phyloP scores from a whole-genome alignment of 2,888 invertebrate species.

The Microctonus aethiopoides region DNA sequence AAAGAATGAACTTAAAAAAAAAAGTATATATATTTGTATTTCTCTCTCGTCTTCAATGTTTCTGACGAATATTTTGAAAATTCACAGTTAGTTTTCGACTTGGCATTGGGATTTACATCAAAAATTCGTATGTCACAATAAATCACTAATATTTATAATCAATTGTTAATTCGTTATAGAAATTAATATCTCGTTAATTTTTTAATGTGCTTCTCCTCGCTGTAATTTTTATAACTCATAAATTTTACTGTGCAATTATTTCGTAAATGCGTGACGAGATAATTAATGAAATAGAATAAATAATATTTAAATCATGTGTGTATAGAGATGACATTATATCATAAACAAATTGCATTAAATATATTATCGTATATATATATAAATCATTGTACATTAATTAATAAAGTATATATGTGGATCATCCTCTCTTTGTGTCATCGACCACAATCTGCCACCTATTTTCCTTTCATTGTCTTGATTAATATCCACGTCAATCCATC shows the following conservation, averaged over 20 bases:
- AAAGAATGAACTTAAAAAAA: not conserved
- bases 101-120: not conserved
- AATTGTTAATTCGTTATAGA: not conserved
- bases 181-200: constrained; percentile 3
- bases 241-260: not conserved
- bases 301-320: not conserved
- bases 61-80: not conserved
- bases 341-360: not conserved
- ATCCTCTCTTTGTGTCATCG: not conserved
- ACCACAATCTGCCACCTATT: not conserved
- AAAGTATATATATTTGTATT: not conserved
- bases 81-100: not conserved
- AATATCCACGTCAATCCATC: not conserved
- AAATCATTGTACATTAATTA: not conserved
- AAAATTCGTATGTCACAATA: not conserved
- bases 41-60: not conserved
- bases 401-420: not conserved
- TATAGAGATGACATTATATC: too few relatives aligned
- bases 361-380: not conserved
- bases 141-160: constrained; percentile 2
- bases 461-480: constrained; percentile 1
- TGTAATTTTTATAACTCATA: not conserved
- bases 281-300: not conserved
- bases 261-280: not conserved
- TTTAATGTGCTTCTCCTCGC: not conserved